phyloP scores from a whole-genome alignment of 2,888 invertebrate species.

The Fissipunctia ypsillon region DNA sequence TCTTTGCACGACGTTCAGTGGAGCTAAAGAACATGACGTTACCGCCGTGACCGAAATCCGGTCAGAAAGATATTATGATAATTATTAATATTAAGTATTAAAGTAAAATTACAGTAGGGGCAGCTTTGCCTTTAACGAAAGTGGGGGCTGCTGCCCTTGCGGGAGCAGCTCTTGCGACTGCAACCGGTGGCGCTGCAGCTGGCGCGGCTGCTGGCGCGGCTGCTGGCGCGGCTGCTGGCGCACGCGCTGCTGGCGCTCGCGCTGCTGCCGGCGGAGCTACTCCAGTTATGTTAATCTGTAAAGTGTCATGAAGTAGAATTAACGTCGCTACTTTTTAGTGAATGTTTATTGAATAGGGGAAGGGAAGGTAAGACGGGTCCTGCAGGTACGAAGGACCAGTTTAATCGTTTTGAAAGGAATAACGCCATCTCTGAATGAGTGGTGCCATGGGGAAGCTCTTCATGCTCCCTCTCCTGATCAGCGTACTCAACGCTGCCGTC shows the following conservation, averaged over 20 bases:
- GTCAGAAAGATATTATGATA: neutral
- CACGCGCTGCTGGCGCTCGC: slow-evolving; percentile 76
- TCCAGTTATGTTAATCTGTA: slow-evolving; percentile 84
- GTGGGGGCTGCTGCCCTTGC: slow-evolving; percentile 21
- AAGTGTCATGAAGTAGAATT: neutral
- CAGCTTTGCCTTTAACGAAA: slow-evolving; percentile 33
- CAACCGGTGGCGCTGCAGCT: neutral
- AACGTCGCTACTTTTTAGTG: neutral
- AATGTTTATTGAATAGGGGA: neutral
- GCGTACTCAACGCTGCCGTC: neutral
- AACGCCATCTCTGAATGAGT: neutral
- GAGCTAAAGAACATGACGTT: neutral
- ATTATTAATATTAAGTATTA: neutral
- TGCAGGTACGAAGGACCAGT: neutral
- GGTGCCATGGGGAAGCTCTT: neutral
- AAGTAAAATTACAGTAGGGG: slow-evolving; percentile 52
- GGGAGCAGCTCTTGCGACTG: slow-evolving; percentile 16
- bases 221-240: neutral
- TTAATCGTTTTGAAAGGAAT: neutral
- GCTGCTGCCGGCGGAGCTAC: slow-evolving; percentile 74
- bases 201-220: slow-evolving; percentile 83
- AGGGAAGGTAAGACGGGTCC: neutral
- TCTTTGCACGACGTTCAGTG: neutral
- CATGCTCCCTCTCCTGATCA: neutral
- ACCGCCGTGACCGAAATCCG: neutral